Conservation (phyloP, 2,888 invertebrate genomes). For the Euzetes globulus region DNA sequence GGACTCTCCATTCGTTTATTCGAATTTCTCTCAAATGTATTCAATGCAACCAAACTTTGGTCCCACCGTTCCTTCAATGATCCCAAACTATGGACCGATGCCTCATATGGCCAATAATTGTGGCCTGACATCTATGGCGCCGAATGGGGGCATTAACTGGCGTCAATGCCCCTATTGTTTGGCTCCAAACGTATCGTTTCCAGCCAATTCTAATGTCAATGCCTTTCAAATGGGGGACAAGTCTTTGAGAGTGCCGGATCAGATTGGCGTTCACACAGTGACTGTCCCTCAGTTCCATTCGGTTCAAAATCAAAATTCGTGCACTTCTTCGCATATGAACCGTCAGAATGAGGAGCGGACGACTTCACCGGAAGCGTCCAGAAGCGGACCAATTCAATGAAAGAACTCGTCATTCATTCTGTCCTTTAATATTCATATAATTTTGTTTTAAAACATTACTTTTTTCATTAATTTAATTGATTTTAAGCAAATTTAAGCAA, state of each 20-base stretch:
- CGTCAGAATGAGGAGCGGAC: not conserved
- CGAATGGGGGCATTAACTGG: no score
- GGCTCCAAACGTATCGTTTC: not conserved
- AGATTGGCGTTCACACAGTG: not conserved
- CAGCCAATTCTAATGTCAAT: not conserved
- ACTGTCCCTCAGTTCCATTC: not conserved
- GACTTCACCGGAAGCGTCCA: not conserved
- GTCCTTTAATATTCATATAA: no score
- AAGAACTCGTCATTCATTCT: no score
- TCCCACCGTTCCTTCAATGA: not conserved
- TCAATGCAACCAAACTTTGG: slow-evolving; percentile 15
- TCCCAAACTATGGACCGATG: not conserved
- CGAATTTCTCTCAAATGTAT: not conserved
- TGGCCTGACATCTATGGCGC: not conserved
- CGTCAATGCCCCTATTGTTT: slow-evolving; percentile 4
- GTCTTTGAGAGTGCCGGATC: not conserved
- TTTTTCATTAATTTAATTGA: no score
- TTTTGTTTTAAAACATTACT: no score
- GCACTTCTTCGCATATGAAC: not conserved
- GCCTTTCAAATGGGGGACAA: not conserved
- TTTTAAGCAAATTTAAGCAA: no score
- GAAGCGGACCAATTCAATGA: no score
- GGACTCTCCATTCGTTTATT: not conserved
- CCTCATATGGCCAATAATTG: not conserved
- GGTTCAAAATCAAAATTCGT: not conserved